A percentile compares a stretch with the other conserved stretches of the same genome.
phyloP scores from a whole-genome alignment of 2,888 invertebrate genomes.

The Orchestes rusci region DNA sequence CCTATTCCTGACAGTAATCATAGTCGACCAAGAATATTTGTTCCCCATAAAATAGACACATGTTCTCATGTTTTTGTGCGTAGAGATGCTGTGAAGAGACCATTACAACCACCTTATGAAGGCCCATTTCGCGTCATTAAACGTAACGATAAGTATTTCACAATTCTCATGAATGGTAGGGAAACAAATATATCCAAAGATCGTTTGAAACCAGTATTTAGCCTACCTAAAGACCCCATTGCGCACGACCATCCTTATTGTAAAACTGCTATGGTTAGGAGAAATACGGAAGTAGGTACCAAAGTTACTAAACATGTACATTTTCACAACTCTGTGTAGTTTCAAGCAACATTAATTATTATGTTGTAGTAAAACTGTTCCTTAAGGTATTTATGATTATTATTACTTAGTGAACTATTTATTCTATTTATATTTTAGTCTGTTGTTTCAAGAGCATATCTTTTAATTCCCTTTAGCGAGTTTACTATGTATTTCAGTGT shows the following conservation, averaged over 20 bases:
- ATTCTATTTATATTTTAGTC: no score
- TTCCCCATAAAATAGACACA: background rate
- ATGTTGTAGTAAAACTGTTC: no score
- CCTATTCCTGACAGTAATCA: constrained; percentile 2
- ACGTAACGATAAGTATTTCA: constrained; percentile 5
- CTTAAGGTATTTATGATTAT: no score
- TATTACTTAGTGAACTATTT: no score
- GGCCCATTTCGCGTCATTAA: constrained; percentile 2
- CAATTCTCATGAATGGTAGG: background rate
- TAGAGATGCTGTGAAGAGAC: constrained; percentile 1
- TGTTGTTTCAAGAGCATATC: no score
- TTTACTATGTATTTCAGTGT: no score
- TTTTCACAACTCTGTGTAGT: no score
- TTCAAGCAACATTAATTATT: no score
- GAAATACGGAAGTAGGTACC: no score
- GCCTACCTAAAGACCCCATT: background rate
- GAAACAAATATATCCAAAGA: constrained; percentile 5
- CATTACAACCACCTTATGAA: constrained; percentile 6
- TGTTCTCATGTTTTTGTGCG: constrained; percentile 3
- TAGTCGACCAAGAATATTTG: background rate
- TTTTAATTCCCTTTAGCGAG: no score
- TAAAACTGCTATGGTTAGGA: no score
- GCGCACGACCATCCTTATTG: background rate
- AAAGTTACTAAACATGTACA: background rate
- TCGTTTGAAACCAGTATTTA: constrained; percentile 3